phyloP scores from a whole-genome alignment of 2,888 invertebrate species.

The Therioaphis trifolii region DNA sequence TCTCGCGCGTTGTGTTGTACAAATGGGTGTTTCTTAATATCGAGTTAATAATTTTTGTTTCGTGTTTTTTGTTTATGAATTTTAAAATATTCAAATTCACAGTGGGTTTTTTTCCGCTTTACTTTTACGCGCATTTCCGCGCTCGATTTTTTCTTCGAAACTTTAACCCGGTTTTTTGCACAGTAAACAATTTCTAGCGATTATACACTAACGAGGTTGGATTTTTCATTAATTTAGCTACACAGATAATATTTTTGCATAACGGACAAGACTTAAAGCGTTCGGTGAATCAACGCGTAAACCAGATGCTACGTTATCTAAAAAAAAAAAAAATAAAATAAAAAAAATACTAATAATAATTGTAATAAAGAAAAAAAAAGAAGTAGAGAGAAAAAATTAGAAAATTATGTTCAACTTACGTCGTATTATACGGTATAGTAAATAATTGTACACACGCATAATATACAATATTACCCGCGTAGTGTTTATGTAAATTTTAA shows the following conservation, averaged over 20 bases:
- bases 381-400: no score
- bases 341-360: no score
- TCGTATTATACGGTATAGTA: background rate
- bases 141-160: background rate
- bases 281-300: background rate
- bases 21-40: background rate
- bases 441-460: no score
- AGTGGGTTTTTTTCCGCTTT: background rate
- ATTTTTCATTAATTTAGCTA: conserved; percentile 9
- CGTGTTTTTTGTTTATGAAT: background rate
- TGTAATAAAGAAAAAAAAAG: no score
- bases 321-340: background rate
- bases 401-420: background rate
- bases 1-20: background rate
- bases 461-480: no score
- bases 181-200: background rate
- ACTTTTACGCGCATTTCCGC: background rate
- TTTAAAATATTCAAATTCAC: conserved; percentile 1
- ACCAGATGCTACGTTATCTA: background rate
- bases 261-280: conserved; percentile 5
- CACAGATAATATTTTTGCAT: background rate
- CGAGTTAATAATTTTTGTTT: background rate
- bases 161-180: background rate
- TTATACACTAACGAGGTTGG: conserved; percentile 12
- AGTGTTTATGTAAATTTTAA: no score